phyloP scores from a whole-genome alignment of 1,140 invertebrate genomes.

The Oppia nitens region DNA sequence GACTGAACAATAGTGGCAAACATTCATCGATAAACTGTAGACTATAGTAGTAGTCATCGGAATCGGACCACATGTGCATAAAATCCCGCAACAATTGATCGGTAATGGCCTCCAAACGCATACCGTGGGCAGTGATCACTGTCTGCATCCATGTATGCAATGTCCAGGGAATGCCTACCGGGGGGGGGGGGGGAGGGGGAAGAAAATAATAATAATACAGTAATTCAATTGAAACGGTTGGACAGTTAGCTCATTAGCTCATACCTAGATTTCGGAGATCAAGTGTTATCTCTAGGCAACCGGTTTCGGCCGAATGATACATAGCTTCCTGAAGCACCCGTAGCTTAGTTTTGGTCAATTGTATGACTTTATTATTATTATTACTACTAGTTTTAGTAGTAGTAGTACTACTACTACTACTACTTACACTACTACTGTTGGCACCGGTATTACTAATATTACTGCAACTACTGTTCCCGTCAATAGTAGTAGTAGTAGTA shows the following conservation, averaged over 20 bases:
- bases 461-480: too few species aligned
- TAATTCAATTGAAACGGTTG: background rate
- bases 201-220: background rate
- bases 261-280: conserved; percentile 34
- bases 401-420: background rate
- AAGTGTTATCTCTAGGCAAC: conserved; percentile 41
- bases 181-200: background rate
- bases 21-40: conserved; percentile 75
- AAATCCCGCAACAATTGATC: conserved; percentile 78
- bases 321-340: conserved; percentile 73
- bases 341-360: conserved; percentile 61
- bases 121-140: conserved; percentile 62
- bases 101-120: conserved; percentile 62
- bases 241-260: conserved; percentile 6
- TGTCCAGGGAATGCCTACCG: conserved; percentile 59
- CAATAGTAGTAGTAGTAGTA: too few species aligned
- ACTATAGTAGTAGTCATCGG: too few species aligned
- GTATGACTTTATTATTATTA: conserved; percentile 21
- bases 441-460: too few species aligned
- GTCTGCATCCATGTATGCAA: conserved; percentile 79
- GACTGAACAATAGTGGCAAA: conserved; percentile 53
- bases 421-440: too few species aligned
- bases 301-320: conserved; percentile 78
- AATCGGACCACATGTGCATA: conserved; percentile 62
- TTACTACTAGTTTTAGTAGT: background rate